Evolutionary conservation across 2,888 invertebrate species (phyloP).

Genomic region (Dicyrtomina minuta): DNA sequence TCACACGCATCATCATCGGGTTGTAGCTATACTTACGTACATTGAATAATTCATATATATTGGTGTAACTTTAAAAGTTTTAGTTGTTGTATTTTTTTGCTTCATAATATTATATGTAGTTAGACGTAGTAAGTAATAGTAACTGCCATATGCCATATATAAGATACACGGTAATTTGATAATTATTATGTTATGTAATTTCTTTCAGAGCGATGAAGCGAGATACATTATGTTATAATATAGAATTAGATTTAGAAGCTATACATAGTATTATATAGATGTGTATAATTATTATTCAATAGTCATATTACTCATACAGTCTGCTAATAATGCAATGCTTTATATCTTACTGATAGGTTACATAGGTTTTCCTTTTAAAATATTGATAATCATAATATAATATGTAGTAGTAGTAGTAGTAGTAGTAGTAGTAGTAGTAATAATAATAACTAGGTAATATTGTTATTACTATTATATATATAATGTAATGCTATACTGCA

Average conservation of each 20-base stretch:
- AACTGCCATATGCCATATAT: no score
- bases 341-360: not conserved
- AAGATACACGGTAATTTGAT: not conserved
- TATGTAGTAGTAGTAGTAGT: not conserved
- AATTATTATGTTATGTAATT: not conserved
- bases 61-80: no score
- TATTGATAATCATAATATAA: not conserved
- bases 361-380: not conserved
- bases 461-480: no score
- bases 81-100: no score
- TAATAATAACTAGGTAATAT: not conserved
- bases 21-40: no score
- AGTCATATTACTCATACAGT: not conserved
- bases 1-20: no score
- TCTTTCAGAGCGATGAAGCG: not conserved
- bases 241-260: not conserved
- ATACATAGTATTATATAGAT: not conserved
- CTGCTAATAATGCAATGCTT: not conserved
- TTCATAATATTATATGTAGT: no score
- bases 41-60: no score
- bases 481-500: no score
- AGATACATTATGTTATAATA: slow-evolving; percentile 5
- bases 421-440: no score
- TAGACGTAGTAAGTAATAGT: no score
- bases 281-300: not conserved